Evolutionary conservation across 2,113 vertebrate species (phyloP).

Genomic region (Poecilia latipinna): DNA sequence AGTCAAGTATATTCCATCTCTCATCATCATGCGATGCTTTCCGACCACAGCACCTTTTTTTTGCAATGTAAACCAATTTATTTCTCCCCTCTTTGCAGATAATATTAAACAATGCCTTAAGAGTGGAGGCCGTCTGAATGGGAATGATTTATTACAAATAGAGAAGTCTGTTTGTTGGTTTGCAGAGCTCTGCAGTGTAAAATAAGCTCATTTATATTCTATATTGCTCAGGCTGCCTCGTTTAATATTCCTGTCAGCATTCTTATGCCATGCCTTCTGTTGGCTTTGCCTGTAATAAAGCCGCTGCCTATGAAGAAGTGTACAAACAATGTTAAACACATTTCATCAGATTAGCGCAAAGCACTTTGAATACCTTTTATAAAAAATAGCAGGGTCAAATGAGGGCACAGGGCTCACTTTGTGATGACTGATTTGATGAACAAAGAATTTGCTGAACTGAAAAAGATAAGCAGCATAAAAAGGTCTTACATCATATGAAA

Average conservation of each 20-base stretch:
- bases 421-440: constrained; percentile 22
- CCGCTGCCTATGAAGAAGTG: constrained; percentile 76
- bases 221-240: constrained; percentile 81
- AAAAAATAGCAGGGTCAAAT: constrained; percentile 62
- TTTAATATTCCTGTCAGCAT: constrained; percentile 87
- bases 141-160: constrained; percentile 88
- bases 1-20: constrained; percentile 82
- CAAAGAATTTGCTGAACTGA: neutral
- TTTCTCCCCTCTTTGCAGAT: constrained; percentile 79
- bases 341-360: constrained; percentile 75
- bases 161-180: constrained; percentile 82
- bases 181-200: constrained; percentile 84
- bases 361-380: constrained; percentile 53
- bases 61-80: constrained; percentile 85
- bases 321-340: constrained; percentile 82
- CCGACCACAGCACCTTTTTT: constrained; percentile 68
- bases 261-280: constrained; percentile 78
- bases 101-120: constrained; percentile 87
- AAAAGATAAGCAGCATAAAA: neutral
- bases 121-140: constrained; percentile 83
- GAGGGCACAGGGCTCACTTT: constrained; percentile 30
- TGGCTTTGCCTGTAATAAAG: constrained; percentile 78
- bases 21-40: constrained; percentile 74
- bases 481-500: too few relatives aligned
- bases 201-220: constrained; percentile 89